A percentile compares a stretch with the other conserved stretches of the same genome.
Conservation (phyloP, 2,888 invertebrate species). For the Ectemnius cavifrons region DNA sequence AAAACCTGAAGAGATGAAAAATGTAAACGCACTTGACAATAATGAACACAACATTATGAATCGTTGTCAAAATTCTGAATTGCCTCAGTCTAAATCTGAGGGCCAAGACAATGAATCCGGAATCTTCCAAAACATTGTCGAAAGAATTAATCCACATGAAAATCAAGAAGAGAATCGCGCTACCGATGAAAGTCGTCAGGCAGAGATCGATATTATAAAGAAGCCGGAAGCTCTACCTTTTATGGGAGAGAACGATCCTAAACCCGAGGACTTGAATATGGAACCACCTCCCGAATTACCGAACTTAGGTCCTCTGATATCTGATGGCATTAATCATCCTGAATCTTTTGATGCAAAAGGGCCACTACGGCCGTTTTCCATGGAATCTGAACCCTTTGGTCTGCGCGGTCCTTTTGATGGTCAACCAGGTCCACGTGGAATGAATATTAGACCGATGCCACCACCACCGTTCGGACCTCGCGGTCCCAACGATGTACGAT, state of each 20-base stretch:
- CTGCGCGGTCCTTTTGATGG: conserved; percentile 32
- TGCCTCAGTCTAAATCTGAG: conserved; percentile 3
- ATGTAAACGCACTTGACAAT: background rate
- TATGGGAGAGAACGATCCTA: conserved; percentile 74
- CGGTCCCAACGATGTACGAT: conserved; percentile 40
- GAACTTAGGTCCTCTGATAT: conserved; percentile 67
- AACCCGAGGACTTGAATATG: conserved; percentile 73
- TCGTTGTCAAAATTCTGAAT: background rate
- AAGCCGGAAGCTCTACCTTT: conserved; percentile 70
- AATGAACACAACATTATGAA: background rate
- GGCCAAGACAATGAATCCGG: conserved; percentile 56
- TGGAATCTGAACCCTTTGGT: conserved; percentile 32
- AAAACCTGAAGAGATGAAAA: background rate
- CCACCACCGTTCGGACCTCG: conserved; percentile 46
- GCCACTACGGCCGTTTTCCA: conserved; percentile 26
- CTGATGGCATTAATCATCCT: conserved; percentile 25
- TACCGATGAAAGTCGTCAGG: background rate
- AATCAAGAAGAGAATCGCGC: conserved; percentile 12
- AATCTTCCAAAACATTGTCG: background rate
- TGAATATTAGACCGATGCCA: conserved; percentile 44
- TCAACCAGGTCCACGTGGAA: conserved; percentile 35
- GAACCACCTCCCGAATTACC: conserved; percentile 74
- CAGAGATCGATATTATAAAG: conserved; percentile 25
- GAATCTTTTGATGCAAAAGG: conserved; percentile 34
- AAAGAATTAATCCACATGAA: conserved; percentile 9